Conservation (phyloP, 2,113 vertebrate species). For the Spheniscus mendiculus region DNA sequence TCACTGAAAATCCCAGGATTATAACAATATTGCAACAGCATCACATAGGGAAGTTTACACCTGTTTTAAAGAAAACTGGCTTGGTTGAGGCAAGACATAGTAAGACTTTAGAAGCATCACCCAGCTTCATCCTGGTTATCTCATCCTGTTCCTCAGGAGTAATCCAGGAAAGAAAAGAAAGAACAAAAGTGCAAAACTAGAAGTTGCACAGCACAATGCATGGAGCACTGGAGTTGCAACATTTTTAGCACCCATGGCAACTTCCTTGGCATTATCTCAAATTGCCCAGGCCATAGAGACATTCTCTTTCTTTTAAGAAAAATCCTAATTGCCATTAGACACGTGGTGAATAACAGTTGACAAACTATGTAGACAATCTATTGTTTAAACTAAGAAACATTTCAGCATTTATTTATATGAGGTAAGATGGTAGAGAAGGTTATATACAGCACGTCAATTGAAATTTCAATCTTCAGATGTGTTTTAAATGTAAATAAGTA, state of each 20-base stretch:
- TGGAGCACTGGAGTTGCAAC: background rate
- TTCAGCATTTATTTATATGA: background rate
- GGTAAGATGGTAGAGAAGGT: background rate
- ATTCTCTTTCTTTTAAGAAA: background rate
- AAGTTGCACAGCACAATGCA: background rate
- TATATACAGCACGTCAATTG: accelerated
- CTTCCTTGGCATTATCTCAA: too few species aligned
- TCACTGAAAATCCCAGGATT: background rate
- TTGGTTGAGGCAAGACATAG: background rate
- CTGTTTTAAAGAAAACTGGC: background rate
- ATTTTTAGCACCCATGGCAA: background rate
- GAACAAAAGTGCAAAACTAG: background rate
- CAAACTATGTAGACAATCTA: background rate
- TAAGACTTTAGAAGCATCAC: background rate
- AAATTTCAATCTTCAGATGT: background rate
- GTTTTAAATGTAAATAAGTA: background rate
- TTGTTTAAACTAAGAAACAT: background rate
- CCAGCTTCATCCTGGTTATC: background rate
- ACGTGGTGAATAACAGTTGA: background rate
- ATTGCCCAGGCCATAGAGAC: background rate
- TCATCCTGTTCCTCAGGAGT: background rate
- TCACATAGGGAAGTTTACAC: background rate
- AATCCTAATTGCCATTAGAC: background rate
- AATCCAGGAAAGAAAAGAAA: background rate
- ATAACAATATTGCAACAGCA: background rate